phyloP scores from a whole-genome alignment of 1,140 invertebrate genomes.

The Pantala flavescens region DNA sequence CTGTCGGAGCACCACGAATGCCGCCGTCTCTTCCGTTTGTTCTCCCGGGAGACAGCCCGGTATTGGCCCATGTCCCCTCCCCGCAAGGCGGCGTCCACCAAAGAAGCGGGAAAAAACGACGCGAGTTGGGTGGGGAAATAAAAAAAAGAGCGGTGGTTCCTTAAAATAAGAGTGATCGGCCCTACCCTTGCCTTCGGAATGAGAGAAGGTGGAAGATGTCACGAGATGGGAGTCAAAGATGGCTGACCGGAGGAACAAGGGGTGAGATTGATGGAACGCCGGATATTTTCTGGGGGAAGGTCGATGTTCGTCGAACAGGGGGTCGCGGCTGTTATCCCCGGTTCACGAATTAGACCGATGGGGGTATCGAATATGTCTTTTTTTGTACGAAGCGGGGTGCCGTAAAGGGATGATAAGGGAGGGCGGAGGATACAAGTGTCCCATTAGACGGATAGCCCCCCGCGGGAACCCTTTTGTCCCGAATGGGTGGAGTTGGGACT shows the following conservation, averaged over 20 bases:
- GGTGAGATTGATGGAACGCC: not conserved
- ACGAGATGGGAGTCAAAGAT: not conserved
- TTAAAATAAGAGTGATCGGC: too few relatives aligned
- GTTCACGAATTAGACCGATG: not conserved
- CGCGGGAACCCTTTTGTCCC: too few relatives aligned
- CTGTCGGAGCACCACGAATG: not conserved
- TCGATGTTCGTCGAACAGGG: not conserved
- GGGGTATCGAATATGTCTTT: not conserved
- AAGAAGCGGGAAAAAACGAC: not conserved
- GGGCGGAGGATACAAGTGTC: not conserved
- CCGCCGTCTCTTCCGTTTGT: not conserved
- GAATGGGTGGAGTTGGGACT: too few relatives aligned
- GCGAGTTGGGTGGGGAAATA: not conserved
- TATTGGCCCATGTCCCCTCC: not conserved
- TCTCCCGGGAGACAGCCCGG: not conserved
- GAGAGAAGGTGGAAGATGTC: not conserved
- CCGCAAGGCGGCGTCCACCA: not conserved
- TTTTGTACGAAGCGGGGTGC: not conserved
- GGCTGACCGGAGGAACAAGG: not conserved
- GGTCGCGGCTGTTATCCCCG: not conserved
- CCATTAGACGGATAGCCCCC: not conserved
- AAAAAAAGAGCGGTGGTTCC: not conserved
- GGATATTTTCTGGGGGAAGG: not conserved
- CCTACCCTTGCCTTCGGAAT: not conserved
- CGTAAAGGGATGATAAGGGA: conserved; percentile 4